Percentiles rank a stretch among this genome's conserved stretches.
These are phyloP conservation scores for Fulmarus glacialis DNA, from an alignment of 2,113 vertebrate genomes.

Conservation along the genomic window DNA sequence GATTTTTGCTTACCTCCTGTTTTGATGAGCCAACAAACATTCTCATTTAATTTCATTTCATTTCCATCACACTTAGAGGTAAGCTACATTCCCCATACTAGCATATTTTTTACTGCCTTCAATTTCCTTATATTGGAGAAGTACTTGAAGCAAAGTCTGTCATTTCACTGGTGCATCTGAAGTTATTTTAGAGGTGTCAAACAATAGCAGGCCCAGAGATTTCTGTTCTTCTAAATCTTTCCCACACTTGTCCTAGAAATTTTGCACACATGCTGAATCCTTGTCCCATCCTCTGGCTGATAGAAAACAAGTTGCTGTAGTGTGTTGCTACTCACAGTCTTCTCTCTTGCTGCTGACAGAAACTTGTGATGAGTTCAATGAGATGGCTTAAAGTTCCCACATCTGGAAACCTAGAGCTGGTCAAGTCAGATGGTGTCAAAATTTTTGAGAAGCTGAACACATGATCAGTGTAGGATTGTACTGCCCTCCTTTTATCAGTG, in stretches of 20 bases:
- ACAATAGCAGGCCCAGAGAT: background rate
- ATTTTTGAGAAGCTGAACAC: conserved; percentile 18
- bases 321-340: background rate
- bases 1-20: background rate
- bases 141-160: background rate
- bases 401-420: conserved; percentile 32
- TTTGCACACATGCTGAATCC: background rate
- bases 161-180: background rate
- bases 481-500: conserved; percentile 31
- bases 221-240: background rate
- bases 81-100: background rate
- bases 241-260: background rate
- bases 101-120: background rate
- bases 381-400: background rate
- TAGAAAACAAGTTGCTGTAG: background rate
- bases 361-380: background rate
- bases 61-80: background rate
- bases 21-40: background rate
- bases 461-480: background rate
- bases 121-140: background rate
- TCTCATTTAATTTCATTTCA: background rate
- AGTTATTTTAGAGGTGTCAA: background rate
- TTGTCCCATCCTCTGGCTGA: background rate
- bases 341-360: conserved; percentile 8
- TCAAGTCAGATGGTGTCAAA: conserved; percentile 26